Conservation (phyloP, 1,140 invertebrate genomes). For the Doryteuthis pealeii region DNA sequence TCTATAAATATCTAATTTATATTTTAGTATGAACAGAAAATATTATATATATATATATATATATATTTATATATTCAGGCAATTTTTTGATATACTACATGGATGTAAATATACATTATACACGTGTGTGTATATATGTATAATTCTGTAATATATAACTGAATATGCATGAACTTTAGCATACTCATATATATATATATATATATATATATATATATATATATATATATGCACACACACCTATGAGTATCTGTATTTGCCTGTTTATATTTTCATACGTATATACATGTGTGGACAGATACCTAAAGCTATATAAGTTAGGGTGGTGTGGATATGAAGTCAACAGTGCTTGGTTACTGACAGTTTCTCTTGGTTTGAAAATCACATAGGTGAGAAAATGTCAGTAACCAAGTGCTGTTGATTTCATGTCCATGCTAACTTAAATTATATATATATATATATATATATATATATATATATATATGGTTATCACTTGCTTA, state of each 20-base stretch:
- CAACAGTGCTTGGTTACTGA: too few relatives aligned
- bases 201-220: conserved; percentile 5
- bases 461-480: background rate
- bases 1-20: background rate
- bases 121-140: background rate
- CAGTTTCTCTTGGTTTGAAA: too few relatives aligned
- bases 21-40: background rate
- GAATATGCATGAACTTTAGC: too few relatives aligned
- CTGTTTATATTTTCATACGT: background rate
- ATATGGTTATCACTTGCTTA: background rate
- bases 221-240: background rate
- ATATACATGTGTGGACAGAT: background rate
- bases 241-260: background rate
- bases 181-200: background rate
- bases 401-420: too few relatives aligned
- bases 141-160: too few relatives aligned
- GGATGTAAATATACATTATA: background rate
- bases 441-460: background rate
- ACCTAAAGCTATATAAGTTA: background rate
- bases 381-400: too few relatives aligned
- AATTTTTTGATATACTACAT: background rate
- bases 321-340: background rate
- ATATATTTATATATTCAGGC: too few relatives aligned
- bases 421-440: too few relatives aligned
- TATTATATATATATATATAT: background rate